Conservation (phyloP, 1,140 invertebrate genomes). For the Probaryconus sp. region DNA sequence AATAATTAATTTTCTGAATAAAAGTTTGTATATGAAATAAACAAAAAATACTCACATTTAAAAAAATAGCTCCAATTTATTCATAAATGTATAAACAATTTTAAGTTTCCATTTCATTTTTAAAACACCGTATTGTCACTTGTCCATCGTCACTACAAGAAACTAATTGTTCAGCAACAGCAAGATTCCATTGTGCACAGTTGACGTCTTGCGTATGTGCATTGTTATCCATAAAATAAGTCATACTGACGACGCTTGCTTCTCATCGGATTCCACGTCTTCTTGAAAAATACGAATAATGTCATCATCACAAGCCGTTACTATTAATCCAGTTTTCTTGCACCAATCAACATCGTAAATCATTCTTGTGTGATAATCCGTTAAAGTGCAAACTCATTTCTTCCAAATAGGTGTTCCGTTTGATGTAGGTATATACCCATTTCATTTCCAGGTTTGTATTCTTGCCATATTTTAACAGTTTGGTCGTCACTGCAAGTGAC, state of each 20-base stretch:
- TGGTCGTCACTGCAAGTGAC: conserved; percentile 96
- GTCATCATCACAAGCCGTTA: conserved; percentile 93
- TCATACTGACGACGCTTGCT: conserved; percentile 86
- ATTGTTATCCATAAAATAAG: conserved; percentile 82
- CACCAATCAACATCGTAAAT: conserved; percentile 97
- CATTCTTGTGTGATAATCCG: conserved; percentile 90
- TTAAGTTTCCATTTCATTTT: conserved; percentile 60
- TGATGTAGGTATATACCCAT: conserved; percentile 85
- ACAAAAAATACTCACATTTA: conserved; percentile 9
- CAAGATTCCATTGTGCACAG: conserved; percentile 94
- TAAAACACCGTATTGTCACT: conserved; percentile 89
- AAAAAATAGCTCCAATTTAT: not conserved
- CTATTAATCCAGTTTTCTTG: conserved; percentile 85
- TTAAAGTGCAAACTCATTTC: conserved; percentile 95
- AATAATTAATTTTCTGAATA: no score
- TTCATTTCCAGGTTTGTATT: conserved; percentile 85
- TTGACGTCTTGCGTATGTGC: conserved; percentile 96
- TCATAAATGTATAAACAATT: conserved; percentile 2
- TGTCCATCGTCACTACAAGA: conserved; percentile 95
- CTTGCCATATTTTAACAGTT: conserved; percentile 94
- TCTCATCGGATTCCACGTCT: conserved; percentile 81
- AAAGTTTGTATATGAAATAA: conserved; percentile 12
- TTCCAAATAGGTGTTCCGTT: conserved; percentile 87
- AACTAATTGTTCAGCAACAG: conserved; percentile 84
- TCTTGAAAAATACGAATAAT: conserved; percentile 89